Conservation (phyloP, 2,113 vertebrate species). For the Ardeotis arabs region DNA sequence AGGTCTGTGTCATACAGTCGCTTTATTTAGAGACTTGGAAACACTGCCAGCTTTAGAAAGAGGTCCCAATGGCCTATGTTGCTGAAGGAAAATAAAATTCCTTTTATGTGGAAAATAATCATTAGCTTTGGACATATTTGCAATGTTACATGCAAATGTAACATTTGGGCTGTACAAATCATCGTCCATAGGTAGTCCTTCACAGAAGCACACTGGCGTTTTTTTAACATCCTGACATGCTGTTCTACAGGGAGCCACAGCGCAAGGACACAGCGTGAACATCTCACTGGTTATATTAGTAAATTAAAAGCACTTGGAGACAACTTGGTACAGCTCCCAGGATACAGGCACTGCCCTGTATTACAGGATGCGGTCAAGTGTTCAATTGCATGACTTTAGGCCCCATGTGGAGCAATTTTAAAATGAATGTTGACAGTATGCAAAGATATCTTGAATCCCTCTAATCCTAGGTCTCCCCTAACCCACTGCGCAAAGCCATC, state of each 20-base stretch:
- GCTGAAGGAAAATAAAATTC: constrained; percentile 10
- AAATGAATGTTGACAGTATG: constrained; percentile 21
- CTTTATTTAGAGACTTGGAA: background rate
- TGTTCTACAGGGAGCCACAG: background rate
- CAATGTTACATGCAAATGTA: background rate
- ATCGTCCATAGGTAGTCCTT: constrained; percentile 15
- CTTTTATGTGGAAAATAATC: constrained; percentile 18
- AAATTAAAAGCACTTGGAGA: constrained; percentile 56
- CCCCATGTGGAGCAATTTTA: background rate
- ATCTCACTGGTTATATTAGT: constrained; percentile 33
- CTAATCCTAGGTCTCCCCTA: background rate
- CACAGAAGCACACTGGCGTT: constrained; percentile 11
- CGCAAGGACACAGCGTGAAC: background rate
- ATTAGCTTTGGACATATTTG: background rate
- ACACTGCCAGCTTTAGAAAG: background rate
- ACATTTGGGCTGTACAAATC: background rate
- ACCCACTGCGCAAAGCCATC: background rate
- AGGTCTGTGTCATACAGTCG: background rate
- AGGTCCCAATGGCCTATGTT: background rate
- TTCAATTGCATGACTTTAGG: background rate
- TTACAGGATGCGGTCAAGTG: constrained; percentile 31
- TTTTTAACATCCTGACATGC: constrained; percentile 29
- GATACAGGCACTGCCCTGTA: background rate
- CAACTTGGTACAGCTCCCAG: constrained; percentile 10
- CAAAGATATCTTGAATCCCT: background rate